Percentiles rank a stretch among this genome's conserved stretches.
Evolutionary conservation across 1,140 invertebrate species (phyloP).

Genomic region (Carposina sasakii): DNA sequence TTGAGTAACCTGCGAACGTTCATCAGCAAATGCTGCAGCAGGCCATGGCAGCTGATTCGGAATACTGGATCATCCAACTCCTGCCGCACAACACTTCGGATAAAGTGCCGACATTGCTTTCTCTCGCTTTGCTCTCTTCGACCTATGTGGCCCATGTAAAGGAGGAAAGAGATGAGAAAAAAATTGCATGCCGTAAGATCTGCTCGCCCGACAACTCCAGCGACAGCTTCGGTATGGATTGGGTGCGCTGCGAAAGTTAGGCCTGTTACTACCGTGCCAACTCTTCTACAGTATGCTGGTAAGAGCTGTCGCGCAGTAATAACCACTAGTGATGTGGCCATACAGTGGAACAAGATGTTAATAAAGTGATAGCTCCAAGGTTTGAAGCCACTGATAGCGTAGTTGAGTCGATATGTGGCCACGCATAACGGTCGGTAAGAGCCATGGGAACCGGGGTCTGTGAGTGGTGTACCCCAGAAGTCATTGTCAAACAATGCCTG

Average conservation of each 20-base stretch:
- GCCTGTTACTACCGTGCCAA: constrained; percentile 84
- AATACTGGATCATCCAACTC: constrained; percentile 43
- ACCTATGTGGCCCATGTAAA: constrained; percentile 80
- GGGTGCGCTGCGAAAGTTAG: constrained; percentile 96
- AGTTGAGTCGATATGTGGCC: constrained; percentile 93
- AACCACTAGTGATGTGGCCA: constrained; percentile 86
- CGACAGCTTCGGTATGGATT: constrained; percentile 96
- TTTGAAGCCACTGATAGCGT: constrained; percentile 87
- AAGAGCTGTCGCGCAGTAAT: constrained; percentile 78
- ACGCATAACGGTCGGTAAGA: constrained; percentile 94
- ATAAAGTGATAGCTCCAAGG: constrained; percentile 94
- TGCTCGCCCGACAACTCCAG: constrained; percentile 95
- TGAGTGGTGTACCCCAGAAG: constrained; percentile 93
- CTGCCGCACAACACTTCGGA: constrained; percentile 41
- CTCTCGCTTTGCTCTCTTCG: constrained; percentile 69
- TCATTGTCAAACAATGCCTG: constrained; percentile 86
- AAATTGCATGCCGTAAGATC: constrained; percentile 94
- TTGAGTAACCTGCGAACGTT: constrained; percentile 55
- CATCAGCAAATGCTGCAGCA: constrained; percentile 57
- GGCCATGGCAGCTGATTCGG: constrained; percentile 54
- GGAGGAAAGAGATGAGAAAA: constrained; percentile 89
- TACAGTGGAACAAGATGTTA: constrained; percentile 89
- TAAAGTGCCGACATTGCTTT: constrained; percentile 39
- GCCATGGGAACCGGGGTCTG: constrained; percentile 90
- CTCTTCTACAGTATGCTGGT: constrained; percentile 73